Base-by-base conservation (phyloP, 1,140 invertebrate genomes). In the Zelostemma sp. region DNA sequence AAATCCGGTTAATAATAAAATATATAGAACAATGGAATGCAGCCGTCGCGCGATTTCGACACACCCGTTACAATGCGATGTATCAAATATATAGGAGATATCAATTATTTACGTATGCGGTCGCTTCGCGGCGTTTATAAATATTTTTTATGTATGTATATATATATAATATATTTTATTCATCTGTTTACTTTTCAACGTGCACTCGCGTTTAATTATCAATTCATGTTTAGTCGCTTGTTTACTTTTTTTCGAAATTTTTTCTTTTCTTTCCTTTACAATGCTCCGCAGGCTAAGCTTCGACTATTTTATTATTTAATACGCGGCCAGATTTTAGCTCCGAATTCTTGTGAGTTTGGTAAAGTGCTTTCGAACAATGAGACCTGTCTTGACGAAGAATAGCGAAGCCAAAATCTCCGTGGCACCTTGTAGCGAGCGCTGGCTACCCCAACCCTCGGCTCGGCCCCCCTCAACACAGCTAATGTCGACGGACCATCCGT, bases 71-170 rank as follows among this genome's bases (percentile, higher is more conserved):
- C 74, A 77, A 76, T 79, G 72, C 71, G 58, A 79, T 75, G 78
- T 83, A 83, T 81, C 80, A 83, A 82, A 83, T 82, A 83, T 83
- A 80, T 80, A 82, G 63, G 73, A 73, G 68, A 77, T 81, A 73
- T 68, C 68, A 62, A 71, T 77, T 65, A 60, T 64, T 65, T 71
- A 65, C 69, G 53, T 69, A 54, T 68, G 67, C 66, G 16, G 56
- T 69, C 56, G 40, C 40, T 41, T 41, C 40, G 60, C 60, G 38
- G 38, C 45, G 45, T 64, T 68, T 65, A 64, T 69, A 69, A 69
- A 64, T 72, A 68, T 73, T 57, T 53, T 25, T 25, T 62, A 67
- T 62, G 55, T 66, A 54, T 68, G 61, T 66, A 70, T 73, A 70
- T 72, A 75, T 75, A 75, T 59, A 72, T 66, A 70, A 73, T 73